Percentiles rank a stretch among this genome's conserved stretches.
phyloP scores from a whole-genome alignment of 2,888 invertebrate species.

The Perizoma affinitatum region DNA sequence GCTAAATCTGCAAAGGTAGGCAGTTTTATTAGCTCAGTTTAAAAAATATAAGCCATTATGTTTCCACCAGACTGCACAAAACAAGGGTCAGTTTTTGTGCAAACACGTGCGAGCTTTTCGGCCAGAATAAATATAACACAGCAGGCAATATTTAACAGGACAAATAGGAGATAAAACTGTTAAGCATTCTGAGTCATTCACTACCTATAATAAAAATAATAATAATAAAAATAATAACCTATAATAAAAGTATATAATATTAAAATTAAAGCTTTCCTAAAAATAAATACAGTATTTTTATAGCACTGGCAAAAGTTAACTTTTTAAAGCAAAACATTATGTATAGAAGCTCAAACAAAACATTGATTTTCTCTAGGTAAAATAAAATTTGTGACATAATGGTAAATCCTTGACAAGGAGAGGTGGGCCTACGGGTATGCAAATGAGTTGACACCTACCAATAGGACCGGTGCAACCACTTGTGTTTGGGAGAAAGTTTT shows the following conservation, averaged over 20 bases:
- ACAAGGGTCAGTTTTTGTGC: constrained; percentile 40
- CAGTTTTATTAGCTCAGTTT: constrained; percentile 23
- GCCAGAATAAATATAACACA: constrained; percentile 19
- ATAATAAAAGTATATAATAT: neutral
- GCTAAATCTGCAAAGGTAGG: too few species aligned
- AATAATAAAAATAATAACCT: neutral
- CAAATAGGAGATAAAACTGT: constrained; percentile 8
- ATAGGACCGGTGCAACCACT: constrained; percentile 39
- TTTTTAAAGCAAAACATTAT: too few species aligned
- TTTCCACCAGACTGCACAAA: constrained; percentile 38
- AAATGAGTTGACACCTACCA: constrained; percentile 52
- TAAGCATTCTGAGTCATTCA: neutral
- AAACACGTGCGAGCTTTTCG: constrained; percentile 49
- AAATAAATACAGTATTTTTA: too few species aligned
- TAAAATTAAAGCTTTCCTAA: too few species aligned
- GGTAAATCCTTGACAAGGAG: constrained; percentile 30
- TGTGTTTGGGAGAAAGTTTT: constrained; percentile 49
- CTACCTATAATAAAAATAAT: neutral
- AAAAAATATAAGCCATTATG: constrained; percentile 51
- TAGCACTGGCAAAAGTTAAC: too few species aligned
- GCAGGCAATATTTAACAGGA: too few species aligned
- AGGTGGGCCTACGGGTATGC: constrained; percentile 47
- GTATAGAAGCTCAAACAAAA: too few species aligned
- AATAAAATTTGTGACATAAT: too few species aligned
- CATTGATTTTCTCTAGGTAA: too few species aligned